phyloP scores from a whole-genome alignment of 2,797 vertebrate species.

The Phalloptychus januarius region DNA sequence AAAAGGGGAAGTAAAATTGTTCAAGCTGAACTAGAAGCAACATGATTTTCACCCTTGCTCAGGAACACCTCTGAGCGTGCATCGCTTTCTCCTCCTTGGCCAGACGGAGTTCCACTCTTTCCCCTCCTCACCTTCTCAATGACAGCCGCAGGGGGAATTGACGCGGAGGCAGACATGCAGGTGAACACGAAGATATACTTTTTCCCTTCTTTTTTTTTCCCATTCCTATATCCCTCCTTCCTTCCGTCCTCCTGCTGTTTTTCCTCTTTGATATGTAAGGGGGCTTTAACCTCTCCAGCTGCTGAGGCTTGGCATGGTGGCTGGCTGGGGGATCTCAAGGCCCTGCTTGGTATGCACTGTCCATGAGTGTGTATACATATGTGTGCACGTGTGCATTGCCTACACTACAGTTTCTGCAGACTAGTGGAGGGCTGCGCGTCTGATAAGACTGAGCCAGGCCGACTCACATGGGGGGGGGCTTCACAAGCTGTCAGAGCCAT shows the following conservation, averaged over 20 bases:
- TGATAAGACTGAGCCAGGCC: slow-evolving; percentile 83
- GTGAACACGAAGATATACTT: slow-evolving; percentile 84
- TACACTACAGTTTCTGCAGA: slow-evolving; percentile 70
- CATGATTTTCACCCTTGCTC: slow-evolving; percentile 49
- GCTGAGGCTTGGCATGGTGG: slow-evolving; percentile 78
- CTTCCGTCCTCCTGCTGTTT: slow-evolving; percentile 72
- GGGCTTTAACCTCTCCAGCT: slow-evolving; percentile 87
- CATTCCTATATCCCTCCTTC: slow-evolving; percentile 65
- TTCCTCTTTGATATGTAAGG: slow-evolving; percentile 83
- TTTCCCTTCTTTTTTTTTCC: slow-evolving; percentile 70
- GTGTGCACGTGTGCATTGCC: slow-evolving; percentile 63
- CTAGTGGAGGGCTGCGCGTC: slow-evolving; percentile 75
- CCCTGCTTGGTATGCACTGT: slow-evolving; percentile 83
- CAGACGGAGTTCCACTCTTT: slow-evolving; percentile 62
- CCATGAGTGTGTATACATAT: slow-evolving; percentile 54
- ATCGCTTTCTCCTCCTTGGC: slow-evolving; percentile 46
- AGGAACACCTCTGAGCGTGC: slow-evolving; percentile 44
- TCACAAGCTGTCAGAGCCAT: slow-evolving; percentile 84
- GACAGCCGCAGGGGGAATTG: slow-evolving; percentile 84
- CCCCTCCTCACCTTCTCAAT: slow-evolving; percentile 82
- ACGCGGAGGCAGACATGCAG: slow-evolving; percentile 79
- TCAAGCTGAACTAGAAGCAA: slow-evolving; percentile 53
- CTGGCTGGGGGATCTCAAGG: slow-evolving; percentile 78
- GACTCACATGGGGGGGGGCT: slow-evolving; percentile 75
- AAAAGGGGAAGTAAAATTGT: slow-evolving; percentile 35